These are phyloP conservation scores for Drosophila repletoides DNA, from an alignment of 1,140 invertebrate species.

Conservation along the genomic window DNA sequence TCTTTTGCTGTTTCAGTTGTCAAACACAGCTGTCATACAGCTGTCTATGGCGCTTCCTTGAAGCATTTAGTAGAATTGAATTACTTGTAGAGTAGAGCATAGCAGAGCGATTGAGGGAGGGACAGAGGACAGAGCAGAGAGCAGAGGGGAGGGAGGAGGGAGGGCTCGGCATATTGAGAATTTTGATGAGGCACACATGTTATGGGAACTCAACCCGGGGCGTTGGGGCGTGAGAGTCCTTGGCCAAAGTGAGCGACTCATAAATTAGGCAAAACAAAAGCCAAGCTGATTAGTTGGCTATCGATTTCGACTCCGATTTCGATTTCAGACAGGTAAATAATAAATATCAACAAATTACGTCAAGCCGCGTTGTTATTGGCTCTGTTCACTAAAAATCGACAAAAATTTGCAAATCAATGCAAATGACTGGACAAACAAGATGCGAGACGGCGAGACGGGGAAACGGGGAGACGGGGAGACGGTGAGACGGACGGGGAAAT, in stretches of 20 bases:
- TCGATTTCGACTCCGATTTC: too few relatives aligned
- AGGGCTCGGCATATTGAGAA: background rate
- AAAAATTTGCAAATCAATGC: constrained; percentile 74
- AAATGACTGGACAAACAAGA: constrained; percentile 55
- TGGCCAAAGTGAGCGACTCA: constrained; percentile 10
- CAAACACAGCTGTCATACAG: constrained; percentile 55
- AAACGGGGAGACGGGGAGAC: background rate
- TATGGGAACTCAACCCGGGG: background rate
- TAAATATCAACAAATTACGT: constrained; percentile 67
- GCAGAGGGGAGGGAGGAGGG: too few relatives aligned
- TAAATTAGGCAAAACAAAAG: constrained; percentile 33
- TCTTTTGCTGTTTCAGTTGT: constrained; percentile 8
- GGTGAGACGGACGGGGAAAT: background rate
- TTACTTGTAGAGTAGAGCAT: too few relatives aligned
- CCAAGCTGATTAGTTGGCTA: constrained; percentile 54
- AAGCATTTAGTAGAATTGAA: constrained; percentile 29
- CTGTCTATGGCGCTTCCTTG: constrained; percentile 49
- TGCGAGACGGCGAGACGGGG: background rate
- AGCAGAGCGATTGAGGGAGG: too few relatives aligned
- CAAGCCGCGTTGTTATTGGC: too few relatives aligned
- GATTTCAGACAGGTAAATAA: constrained; percentile 63
- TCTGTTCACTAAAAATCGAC: constrained; percentile 27
- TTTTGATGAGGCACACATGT: background rate
- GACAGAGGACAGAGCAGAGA: too few relatives aligned
- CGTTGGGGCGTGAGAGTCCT: constrained; percentile 27